phyloP scores from a whole-genome alignment of 2,888 invertebrate genomes.

The Scotopteryx bipunctaria region DNA sequence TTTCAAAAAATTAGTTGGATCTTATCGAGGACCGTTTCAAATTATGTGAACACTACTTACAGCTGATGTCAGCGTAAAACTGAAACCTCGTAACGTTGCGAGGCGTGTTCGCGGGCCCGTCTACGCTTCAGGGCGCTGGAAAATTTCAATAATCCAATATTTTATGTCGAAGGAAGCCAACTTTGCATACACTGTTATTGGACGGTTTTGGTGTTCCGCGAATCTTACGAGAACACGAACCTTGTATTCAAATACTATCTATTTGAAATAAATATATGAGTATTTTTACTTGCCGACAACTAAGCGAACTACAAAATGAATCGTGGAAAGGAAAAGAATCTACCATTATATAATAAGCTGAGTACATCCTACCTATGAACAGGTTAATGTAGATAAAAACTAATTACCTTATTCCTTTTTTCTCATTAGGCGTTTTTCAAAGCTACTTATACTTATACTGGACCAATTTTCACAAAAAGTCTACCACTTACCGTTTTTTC shows the following conservation, averaged over 20 bases:
- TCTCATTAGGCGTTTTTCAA: too few relatives aligned
- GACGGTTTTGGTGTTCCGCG: constrained; percentile 55
- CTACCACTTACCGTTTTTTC: constrained; percentile 8
- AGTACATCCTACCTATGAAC: too few relatives aligned
- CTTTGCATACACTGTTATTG: constrained; percentile 59
- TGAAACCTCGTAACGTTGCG: constrained; percentile 30
- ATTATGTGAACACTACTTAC: constrained; percentile 39
- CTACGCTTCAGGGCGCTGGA: constrained; percentile 55
- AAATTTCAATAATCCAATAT: constrained; percentile 68
- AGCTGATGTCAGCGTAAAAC: constrained; percentile 38
- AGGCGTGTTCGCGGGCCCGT: constrained; percentile 40
- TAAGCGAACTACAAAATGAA: too few relatives aligned
- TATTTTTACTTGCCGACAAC: too few relatives aligned
- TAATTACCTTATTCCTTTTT: too few relatives aligned
- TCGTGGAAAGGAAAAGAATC: too few relatives aligned
- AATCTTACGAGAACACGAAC: constrained; percentile 1
- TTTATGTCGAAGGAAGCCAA: constrained; percentile 49
- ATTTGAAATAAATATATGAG: too few relatives aligned
- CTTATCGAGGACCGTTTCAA: background rate
- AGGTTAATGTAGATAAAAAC: too few relatives aligned
- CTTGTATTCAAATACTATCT: background rate
- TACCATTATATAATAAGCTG: too few relatives aligned
- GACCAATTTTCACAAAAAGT: constrained; percentile 5
- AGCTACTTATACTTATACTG: background rate
- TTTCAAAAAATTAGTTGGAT: background rate